Evolutionary conservation across 1,140 invertebrate genomes (phyloP).

Genomic region (Rhopalosiphum maidis): DNA sequence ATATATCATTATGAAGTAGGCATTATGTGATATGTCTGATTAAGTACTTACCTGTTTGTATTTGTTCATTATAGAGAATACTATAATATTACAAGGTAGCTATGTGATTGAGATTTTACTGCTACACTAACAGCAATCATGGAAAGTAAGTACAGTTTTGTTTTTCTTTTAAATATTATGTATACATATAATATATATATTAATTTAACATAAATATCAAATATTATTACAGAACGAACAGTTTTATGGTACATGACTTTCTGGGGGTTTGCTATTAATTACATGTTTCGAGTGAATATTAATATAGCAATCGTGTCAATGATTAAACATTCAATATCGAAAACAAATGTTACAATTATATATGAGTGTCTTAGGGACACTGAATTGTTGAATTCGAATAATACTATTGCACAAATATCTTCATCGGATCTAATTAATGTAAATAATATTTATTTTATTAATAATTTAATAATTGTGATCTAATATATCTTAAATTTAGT

Average conservation of each 20-base stretch:
- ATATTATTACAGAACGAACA: slow-evolving; percentile 63
- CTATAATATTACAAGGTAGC: neutral
- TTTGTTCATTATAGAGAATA: neutral
- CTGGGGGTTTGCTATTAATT: slow-evolving; percentile 77
- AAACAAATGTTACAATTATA: neutral
- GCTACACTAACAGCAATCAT: neutral
- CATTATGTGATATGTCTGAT: neutral
- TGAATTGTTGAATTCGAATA: neutral
- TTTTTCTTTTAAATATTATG: neutral
- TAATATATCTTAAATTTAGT: neutral
- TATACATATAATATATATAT: neutral
- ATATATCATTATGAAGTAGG: neutral
- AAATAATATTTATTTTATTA: neutral
- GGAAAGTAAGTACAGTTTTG: slow-evolving; percentile 15
- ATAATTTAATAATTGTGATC: neutral
- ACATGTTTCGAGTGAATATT: slow-evolving; percentile 81
- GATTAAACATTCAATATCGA: slow-evolving; percentile 65
- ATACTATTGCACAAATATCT: neutral
- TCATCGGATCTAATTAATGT: neutral
- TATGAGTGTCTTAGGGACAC: neutral
- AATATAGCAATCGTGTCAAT: slow-evolving; percentile 87
- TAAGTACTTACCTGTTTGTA: neutral
- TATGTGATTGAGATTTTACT: neutral
- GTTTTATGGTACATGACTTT: slow-evolving; percentile 75
- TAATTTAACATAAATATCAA: neutral